Percentiles rank a stretch among this genome's conserved stretches.
These are phyloP conservation scores for Aphelenchoides bicaudatus DNA, from an alignment of 2,888 invertebrate genomes.

Conservation along the genomic window DNA sequence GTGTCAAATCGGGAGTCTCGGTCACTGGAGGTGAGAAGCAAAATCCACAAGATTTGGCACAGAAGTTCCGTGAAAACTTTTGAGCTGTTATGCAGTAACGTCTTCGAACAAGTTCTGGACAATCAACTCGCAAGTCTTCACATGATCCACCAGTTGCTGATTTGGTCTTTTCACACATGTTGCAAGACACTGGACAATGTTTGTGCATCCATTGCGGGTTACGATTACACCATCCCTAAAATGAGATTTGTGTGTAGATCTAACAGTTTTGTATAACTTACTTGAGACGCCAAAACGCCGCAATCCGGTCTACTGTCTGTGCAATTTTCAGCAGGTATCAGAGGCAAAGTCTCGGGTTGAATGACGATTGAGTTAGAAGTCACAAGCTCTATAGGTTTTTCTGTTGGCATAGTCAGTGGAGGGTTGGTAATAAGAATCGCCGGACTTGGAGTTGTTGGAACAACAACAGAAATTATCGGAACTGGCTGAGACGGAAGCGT, in stretches of 20 bases:
- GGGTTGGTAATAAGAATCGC: too few species aligned
- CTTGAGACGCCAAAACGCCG: too few species aligned
- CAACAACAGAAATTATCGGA: slow-evolving; percentile 19
- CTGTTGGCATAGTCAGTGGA: slow-evolving; percentile 13
- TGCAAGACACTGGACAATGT: slow-evolving; percentile 43
- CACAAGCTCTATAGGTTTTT: too few species aligned
- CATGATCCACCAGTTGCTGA: slow-evolving; percentile 31
- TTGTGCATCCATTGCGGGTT: slow-evolving; percentile 57
- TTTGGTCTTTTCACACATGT: slow-evolving; percentile 36
- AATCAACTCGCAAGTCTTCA: slow-evolving; percentile 58
- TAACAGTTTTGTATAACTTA: too few species aligned
- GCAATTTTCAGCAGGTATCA: slow-evolving; percentile 37
- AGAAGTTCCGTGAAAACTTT: slow-evolving; percentile 52
- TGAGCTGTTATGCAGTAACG: slow-evolving; percentile 47
- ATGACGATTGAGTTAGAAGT: background rate
- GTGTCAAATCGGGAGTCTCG: slow-evolving; percentile 38
- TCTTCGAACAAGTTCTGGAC: slow-evolving; percentile 37
- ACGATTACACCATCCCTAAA: slow-evolving; percentile 56
- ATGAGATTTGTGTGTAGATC: slow-evolving; percentile 48
- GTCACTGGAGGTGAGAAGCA: slow-evolving; percentile 52
- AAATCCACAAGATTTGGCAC: slow-evolving; percentile 56
- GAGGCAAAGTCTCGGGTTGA: background rate
- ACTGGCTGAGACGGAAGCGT: background rate
- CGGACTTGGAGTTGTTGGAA: slow-evolving; percentile 1
- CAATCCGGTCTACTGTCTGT: slow-evolving; percentile 55